Evolutionary conservation across 2,888 invertebrate species (phyloP), one percentile per base, ranked within the genome.

Genomic region (Sarcophaga carnaria): DNA sequence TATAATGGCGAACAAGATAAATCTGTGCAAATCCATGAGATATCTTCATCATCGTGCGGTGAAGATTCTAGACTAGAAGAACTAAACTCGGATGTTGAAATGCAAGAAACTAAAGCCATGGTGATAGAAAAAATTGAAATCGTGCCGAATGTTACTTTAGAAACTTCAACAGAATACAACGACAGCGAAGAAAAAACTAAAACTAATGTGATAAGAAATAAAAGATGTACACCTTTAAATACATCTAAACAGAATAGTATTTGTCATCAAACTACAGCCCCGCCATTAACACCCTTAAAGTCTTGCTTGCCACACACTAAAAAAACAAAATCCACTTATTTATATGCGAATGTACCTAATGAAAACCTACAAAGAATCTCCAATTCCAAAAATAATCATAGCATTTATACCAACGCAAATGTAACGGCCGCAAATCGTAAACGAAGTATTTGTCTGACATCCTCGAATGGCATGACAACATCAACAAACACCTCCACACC

Each of bases 1-100:
- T 54, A 5, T 17, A 54, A 17, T 49, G 17, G 66, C 22, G 83
- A 37, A 60, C 69, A 79, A 86, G 94, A 94, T 88, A 93, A 92
- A 84, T 92, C 94, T 59, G 95, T 96, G 66, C 96, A 96, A 92
- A 96, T 96, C 88, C 95, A 96, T 91, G 96, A 96, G 92, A 95
- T 96, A 22, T 95, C 96, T 1, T 95, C 95, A 89, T 95, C 95
- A 66, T 80, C 86, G 4, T 75, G 77, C 11, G 75, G 71, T 20
- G 75, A 78, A 47, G 70, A 64, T 4, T 69, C 72, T n/a, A 60
- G 3, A 2, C 49, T 72, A 1, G 63, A 75, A 64, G 67, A 14
- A 14, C 12, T 14, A 76, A 49, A 37, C 54, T 45, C 69, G 77
- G 8, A 66, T 64, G 93, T 90, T 0, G 93, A 22, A 22, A 47